Conservation (phyloP, 2,888 invertebrate genomes). For the Cheilosia soror region DNA sequence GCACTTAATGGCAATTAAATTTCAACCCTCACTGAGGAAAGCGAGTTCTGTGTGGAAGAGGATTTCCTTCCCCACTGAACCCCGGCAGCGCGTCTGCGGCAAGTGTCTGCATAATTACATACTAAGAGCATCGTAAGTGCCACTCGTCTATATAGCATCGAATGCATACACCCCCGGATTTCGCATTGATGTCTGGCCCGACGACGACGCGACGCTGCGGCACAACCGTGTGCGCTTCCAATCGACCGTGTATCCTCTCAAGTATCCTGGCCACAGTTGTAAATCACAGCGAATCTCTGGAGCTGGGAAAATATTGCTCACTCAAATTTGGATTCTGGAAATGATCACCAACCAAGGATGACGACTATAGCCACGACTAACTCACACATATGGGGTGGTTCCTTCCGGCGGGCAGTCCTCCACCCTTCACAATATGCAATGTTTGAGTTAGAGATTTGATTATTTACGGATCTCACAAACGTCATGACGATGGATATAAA, state of each 20-base stretch:
- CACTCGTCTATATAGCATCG: slow-evolving; percentile 58
- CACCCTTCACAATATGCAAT: neutral
- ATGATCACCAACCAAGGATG: slow-evolving; percentile 47
- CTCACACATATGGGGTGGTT: slow-evolving; percentile 51
- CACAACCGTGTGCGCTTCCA: slow-evolving; percentile 30
- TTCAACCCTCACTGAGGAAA: slow-evolving; percentile 50
- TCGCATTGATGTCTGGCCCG: slow-evolving; percentile 27
- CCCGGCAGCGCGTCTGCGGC: slow-evolving; percentile 47
- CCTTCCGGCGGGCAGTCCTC: slow-evolving; percentile 24
- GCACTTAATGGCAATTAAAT: slow-evolving; percentile 75
- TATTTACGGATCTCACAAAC: slow-evolving; percentile 72
- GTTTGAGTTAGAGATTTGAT: slow-evolving; percentile 70
- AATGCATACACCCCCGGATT: slow-evolving; percentile 39
- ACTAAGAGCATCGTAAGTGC: slow-evolving; percentile 72
- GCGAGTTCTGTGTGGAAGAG: neutral
- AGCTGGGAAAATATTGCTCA: slow-evolving; percentile 14
- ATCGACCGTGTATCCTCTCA: slow-evolving; percentile 60
- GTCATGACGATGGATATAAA: slow-evolving; percentile 60
- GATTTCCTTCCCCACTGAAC: slow-evolving; percentile 22
- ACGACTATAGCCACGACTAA: slow-evolving; percentile 3
- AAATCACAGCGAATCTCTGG: slow-evolving; percentile 55
- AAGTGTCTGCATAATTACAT: slow-evolving; percentile 75
- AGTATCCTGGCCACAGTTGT: slow-evolving; percentile 41
- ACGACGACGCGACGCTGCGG: slow-evolving; percentile 12
- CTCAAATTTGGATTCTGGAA: slow-evolving; percentile 41